These are phyloP conservation scores for Picathartes gymnocephalus DNA, from an alignment of 2,113 vertebrate genomes.

Conservation along the genomic window DNA sequence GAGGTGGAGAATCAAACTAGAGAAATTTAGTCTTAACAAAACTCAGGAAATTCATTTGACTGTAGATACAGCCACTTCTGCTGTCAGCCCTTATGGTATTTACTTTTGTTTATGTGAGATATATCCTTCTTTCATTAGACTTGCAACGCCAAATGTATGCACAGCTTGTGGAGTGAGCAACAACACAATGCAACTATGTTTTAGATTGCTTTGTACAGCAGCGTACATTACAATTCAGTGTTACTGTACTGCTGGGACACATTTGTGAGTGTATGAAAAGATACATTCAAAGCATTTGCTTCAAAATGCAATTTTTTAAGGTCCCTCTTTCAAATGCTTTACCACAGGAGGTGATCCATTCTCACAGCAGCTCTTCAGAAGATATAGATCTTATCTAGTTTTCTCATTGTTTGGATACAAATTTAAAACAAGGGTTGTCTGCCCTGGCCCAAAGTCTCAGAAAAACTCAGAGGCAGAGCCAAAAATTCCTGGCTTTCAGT, in stretches of 20 bases:
- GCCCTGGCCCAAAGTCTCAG: neutral
- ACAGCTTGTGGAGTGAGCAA: neutral
- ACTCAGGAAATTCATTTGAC: neutral
- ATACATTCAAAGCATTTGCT: neutral
- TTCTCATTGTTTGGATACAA: neutral
- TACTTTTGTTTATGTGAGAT: neutral
- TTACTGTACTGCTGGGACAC: neutral
- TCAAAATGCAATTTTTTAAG: neutral
- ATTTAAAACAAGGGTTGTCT: neutral
- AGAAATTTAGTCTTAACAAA: neutral
- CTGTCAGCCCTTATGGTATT: neutral
- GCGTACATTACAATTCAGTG: neutral
- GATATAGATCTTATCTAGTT: neutral
- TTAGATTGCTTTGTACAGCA: neutral
- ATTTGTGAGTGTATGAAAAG: neutral
- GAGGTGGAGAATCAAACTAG: neutral
- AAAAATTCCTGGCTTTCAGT: neutral
- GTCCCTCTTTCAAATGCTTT: neutral
- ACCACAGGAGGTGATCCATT: neutral
- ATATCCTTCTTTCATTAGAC: conserved; percentile 6
- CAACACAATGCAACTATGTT: neutral
- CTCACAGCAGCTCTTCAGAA: neutral
- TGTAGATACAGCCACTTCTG: neutral
- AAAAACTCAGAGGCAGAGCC: neutral
- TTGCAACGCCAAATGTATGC: neutral